Evolutionary conservation across 2,113 vertebrate species (phyloP).

Genomic region (Gavialis gangeticus): DNA sequence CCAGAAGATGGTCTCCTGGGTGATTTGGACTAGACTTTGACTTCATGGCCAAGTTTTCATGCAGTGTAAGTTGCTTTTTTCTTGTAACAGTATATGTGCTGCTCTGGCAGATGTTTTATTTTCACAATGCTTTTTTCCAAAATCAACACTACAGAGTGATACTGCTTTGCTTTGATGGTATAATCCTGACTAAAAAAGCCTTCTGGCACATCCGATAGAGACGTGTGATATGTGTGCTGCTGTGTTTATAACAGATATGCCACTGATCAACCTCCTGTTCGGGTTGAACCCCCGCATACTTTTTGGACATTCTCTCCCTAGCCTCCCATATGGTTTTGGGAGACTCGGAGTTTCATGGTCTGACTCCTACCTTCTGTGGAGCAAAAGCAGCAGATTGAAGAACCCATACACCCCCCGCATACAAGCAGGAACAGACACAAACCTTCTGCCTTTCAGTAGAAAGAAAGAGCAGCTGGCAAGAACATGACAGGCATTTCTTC

Average conservation of each 20-base stretch:
- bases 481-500: conserved; percentile 49
- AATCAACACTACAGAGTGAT: conserved; percentile 66
- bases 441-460: not conserved
- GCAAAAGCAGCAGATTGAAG: conserved; percentile 24
- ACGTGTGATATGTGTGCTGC: conserved; percentile 43
- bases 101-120: conserved; percentile 72
- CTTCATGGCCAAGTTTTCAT: conserved; percentile 62
- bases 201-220: conserved; percentile 53
- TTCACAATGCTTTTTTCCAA: conserved; percentile 58
- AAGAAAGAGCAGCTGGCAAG: conserved; percentile 52
- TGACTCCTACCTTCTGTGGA: conserved; percentile 41
- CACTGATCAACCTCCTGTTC: conserved; percentile 54
- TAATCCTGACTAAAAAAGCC: conserved; percentile 48
- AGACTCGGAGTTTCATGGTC: conserved; percentile 37
- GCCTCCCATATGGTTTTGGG: conserved; percentile 44
- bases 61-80: conserved; percentile 51
- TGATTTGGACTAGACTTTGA: conserved; percentile 56
- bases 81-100: conserved; percentile 60
- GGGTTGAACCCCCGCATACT: conserved; percentile 13
- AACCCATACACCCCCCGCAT: not conserved
- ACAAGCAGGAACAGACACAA: conserved; percentile 8
- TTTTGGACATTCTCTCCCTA: not conserved
- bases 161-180: conserved; percentile 50
- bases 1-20: conserved; percentile 61
- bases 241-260: conserved; percentile 40